Percentiles rank a stretch among this genome's conserved stretches.
Conservation (phyloP, 2,888 invertebrate species). For the Philereme vetulata region DNA sequence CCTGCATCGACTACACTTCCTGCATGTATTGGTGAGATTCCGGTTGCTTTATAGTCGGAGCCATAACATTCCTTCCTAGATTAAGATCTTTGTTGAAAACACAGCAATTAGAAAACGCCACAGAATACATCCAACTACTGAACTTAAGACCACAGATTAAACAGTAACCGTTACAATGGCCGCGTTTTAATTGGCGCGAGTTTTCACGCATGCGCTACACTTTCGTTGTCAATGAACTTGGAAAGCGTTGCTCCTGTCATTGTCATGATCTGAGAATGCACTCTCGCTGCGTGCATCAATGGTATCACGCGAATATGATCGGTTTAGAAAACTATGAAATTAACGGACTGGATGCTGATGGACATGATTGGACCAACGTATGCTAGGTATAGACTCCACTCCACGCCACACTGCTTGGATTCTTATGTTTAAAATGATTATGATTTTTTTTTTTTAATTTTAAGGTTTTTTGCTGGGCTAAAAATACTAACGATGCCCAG, state of each 20-base stretch:
- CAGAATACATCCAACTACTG: background rate
- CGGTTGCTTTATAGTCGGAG: no score
- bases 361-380: no score
- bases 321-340: constrained; percentile 30
- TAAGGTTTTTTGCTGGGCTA: no score
- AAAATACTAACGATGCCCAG: no score
- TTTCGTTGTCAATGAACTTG: constrained; percentile 83
- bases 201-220: constrained; percentile 79
- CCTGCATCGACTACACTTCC: no score
- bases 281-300: constrained; percentile 72
- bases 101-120: background rate
- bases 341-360: constrained; percentile 17
- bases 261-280: constrained; percentile 80
- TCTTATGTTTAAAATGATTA: no score
- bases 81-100: no score
- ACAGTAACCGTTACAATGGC: constrained; percentile 23
- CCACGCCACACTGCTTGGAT: no score
- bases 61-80: no score
- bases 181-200: constrained; percentile 65
- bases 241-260: constrained; percentile 80
- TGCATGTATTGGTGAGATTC: no score
- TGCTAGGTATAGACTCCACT: no score
- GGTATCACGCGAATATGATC: constrained; percentile 62
- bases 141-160: constrained; percentile 13
- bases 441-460: no score